phyloP scores from a whole-genome alignment of 2,113 vertebrate species.

The Petaurus breviceps region DNA sequence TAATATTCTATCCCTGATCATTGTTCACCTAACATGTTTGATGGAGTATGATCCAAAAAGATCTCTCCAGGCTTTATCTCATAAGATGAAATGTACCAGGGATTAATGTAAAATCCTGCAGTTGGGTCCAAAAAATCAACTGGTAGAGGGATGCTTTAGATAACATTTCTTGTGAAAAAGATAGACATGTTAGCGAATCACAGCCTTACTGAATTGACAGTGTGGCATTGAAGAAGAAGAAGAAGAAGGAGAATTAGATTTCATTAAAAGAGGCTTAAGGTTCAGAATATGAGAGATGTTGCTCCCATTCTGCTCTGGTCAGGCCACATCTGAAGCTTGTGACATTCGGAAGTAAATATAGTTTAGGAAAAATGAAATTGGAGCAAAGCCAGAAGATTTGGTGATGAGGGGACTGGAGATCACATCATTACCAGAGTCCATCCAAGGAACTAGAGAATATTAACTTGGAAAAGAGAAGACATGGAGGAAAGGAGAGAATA shows the following conservation, averaged over 20 bases:
- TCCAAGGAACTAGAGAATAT: not conserved
- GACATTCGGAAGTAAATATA: not conserved
- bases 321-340: not conserved
- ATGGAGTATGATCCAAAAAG: not conserved
- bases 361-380: not conserved
- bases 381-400: not conserved
- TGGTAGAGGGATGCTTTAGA: not conserved
- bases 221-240: not conserved
- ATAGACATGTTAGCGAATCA: not conserved
- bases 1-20: not conserved
- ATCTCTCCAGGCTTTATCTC: not conserved
- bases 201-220: not conserved
- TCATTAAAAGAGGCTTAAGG: not conserved
- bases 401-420: not conserved
- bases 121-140: not conserved
- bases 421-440: not conserved
- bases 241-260: not conserved
- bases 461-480: not conserved
- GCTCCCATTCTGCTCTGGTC: not conserved
- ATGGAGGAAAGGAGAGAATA: not conserved
- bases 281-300: not conserved
- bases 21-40: not conserved
- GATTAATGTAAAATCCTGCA: not conserved
- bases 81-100: not conserved
- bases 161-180: not conserved